Base-by-base conservation (phyloP, 2,113 vertebrate species). In the Myotis brandtii region DNA sequence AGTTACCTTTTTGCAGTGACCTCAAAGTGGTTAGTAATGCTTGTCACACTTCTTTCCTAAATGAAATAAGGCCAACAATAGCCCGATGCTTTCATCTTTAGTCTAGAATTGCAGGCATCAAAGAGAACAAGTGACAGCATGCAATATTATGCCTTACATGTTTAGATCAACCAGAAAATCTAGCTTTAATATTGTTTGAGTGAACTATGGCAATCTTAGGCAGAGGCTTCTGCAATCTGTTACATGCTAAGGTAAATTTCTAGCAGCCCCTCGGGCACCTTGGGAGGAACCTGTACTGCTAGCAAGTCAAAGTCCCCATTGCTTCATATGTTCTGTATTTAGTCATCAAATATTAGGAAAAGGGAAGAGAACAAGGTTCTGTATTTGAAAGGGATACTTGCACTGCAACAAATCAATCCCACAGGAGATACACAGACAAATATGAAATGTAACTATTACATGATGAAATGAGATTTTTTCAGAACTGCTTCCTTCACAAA, bases 301-400 rank as follows among this genome's bases (percentile, higher is more conserved):
- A 86, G 32, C 37, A 95, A 72, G 77, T 96, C 73, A 46, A 95
- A 96, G 88, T 97, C 70, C 11, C 32, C 80, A 34, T 92, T 96
- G 77, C 75, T 85, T 95, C 79, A 88, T 50, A 75, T 48, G 30
- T 67, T 81, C 48, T 85, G 6, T 62, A 95, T 90, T 96, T 92
- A 92, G 62, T 81, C 25, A 86, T 37, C 93, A 93, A 86, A 83
- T 76, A 93, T 86, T 89, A 89, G 18, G 64, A 96, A 95, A 93
- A n/a, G 59, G 32, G 56, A 97, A 75, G 30, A 94, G 46, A 95
- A 79, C 37, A 91, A 90, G 25, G 30, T 96, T 80, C 46, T 34
- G 4, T 59, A 23, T 81, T 86, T 13, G 86, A 85, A 94, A 94
- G 48, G 9, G 14, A 93, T 69, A 64, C 37, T 89, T 34, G 40